Evolutionary conservation across 2,888 invertebrate species (phyloP).

Genomic region (Exocentrus adspersus): DNA sequence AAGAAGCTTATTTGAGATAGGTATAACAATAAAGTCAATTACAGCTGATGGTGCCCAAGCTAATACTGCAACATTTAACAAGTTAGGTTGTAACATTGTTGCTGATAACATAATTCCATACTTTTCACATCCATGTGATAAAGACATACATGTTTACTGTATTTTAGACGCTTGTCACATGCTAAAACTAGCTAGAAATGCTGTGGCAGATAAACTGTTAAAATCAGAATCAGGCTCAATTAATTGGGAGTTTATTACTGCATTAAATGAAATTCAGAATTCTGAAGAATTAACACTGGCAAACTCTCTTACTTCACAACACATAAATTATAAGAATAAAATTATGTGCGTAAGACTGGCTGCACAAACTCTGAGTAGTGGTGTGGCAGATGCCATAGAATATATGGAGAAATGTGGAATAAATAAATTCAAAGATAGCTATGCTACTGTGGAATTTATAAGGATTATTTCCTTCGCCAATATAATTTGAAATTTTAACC

Average conservation of each 20-base stretch:
- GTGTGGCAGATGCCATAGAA: slow-evolving; percentile 28
- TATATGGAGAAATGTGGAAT: slow-evolving; percentile 17
- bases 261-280: slow-evolving; percentile 37
- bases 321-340: slow-evolving; percentile 42
- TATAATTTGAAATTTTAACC: too few species aligned
- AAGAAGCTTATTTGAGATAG: slow-evolving; percentile 34
- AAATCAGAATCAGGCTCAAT: slow-evolving; percentile 29
- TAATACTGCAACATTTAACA: slow-evolving; percentile 37
- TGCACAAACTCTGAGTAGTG: slow-evolving; percentile 30
- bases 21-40: slow-evolving; percentile 36
- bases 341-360: slow-evolving; percentile 44
- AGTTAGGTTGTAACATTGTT: slow-evolving; percentile 31
- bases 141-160: slow-evolving; percentile 27
- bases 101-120: slow-evolving; percentile 23
- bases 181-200: slow-evolving; percentile 37
- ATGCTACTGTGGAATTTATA: slow-evolving; percentile 42
- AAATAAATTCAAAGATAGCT: slow-evolving; percentile 32
- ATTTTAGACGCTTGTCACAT: slow-evolving; percentile 40
- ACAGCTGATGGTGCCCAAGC: slow-evolving; percentile 38
- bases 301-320: slow-evolving; percentile 38
- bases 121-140: slow-evolving; percentile 33
- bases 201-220: slow-evolving; percentile 35
- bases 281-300: slow-evolving; percentile 39
- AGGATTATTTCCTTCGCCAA: too few species aligned
- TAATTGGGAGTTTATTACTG: slow-evolving; percentile 30